Evolutionary conservation across 2,797 vertebrate genomes (phyloP).

Genomic region (Pteronotus mesoamericanus): DNA sequence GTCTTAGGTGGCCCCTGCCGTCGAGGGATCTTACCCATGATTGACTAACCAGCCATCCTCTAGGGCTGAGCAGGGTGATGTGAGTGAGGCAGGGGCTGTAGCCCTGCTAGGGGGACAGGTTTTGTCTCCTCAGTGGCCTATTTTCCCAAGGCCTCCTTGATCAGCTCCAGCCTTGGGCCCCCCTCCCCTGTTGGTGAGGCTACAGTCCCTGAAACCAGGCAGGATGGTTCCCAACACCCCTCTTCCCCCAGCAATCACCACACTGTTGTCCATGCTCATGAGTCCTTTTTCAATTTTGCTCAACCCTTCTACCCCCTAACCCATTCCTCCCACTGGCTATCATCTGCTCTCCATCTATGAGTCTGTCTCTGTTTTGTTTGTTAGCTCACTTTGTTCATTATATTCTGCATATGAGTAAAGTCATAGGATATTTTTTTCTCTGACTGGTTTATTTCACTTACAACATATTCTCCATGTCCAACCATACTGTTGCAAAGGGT

Average conservation of each 20-base stretch:
- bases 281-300: background rate
- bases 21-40: too few species aligned
- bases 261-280: background rate
- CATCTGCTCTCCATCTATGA: background rate
- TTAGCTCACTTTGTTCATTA: background rate
- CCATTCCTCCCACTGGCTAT: background rate
- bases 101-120: too few species aligned
- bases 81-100: too few species aligned
- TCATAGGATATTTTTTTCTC: background rate
- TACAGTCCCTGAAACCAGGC: too few species aligned
- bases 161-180: too few species aligned
- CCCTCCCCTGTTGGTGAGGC: too few species aligned
- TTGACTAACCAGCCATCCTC: too few species aligned
- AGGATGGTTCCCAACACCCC: too few species aligned
- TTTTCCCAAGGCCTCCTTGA: too few species aligned
- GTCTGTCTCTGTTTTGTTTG: background rate
- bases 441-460: background rate
- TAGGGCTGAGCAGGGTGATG: too few species aligned
- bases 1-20: too few species aligned
- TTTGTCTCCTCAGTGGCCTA: too few species aligned
- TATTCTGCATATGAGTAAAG: background rate
- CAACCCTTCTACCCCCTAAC: background rate
- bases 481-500: background rate
- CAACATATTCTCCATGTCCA: background rate
- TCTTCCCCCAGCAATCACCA: background rate